These are phyloP conservation scores for Pollimyrus isidori DNA, from an alignment of 2,113 vertebrate species.

Conservation along the genomic window DNA sequence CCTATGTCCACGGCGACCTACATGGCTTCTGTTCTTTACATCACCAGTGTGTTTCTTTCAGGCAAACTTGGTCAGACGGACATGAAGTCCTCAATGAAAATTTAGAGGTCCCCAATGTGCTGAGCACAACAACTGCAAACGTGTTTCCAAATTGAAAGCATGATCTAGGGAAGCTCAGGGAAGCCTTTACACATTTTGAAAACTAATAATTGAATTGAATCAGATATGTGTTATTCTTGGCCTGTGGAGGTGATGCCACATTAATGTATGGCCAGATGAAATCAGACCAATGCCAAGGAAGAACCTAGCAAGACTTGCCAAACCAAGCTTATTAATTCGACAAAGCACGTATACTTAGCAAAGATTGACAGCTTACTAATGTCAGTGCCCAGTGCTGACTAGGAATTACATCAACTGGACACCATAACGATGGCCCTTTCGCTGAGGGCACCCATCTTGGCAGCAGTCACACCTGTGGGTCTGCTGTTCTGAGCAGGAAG, in stretches of 20 bases:
- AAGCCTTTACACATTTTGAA: background rate
- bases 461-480: background rate
- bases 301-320: background rate
- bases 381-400: background rate
- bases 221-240: background rate
- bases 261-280: background rate
- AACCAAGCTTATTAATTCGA: background rate
- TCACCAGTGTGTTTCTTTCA: background rate
- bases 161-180: background rate
- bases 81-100: background rate
- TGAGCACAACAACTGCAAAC: background rate
- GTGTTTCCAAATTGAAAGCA: background rate
- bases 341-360: background rate
- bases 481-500: background rate
- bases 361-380: background rate
- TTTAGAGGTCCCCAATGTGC: too few relatives aligned
- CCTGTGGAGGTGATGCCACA: background rate
- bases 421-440: background rate
- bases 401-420: background rate
- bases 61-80: background rate
- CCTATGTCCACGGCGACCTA: background rate
- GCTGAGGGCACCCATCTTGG: background rate
- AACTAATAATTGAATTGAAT: constrained; percentile 1
- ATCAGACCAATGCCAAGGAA: background rate
- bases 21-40: background rate